Evolutionary conservation across 1,140 invertebrate genomes (phyloP).

Genomic region (Aphelinus certus): DNA sequence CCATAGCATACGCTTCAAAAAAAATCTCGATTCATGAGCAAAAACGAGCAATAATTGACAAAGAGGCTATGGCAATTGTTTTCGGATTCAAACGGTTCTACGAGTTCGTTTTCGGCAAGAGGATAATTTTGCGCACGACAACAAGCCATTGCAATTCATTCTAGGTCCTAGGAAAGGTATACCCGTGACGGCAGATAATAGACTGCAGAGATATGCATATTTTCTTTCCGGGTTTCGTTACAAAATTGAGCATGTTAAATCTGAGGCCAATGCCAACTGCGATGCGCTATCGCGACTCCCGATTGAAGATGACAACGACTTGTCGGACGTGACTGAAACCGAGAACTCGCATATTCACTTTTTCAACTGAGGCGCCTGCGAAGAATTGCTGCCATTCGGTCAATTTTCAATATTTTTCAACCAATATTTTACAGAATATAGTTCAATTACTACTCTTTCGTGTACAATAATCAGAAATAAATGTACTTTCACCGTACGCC

Average conservation of each 20-base stretch:
- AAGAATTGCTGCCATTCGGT: too few relatives aligned
- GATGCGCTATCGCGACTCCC: conserved; percentile 25
- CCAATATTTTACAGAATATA: too few relatives aligned
- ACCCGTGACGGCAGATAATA: conserved; percentile 32
- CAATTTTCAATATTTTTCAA: too few relatives aligned
- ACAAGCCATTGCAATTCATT: conserved; percentile 55
- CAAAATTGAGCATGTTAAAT: conserved; percentile 23
- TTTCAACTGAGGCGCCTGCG: too few relatives aligned
- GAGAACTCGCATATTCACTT: neutral
- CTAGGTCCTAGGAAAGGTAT: too few relatives aligned
- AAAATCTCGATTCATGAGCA: conserved; percentile 60
- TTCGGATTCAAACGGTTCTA: too few relatives aligned
- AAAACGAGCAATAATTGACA: conserved; percentile 63
- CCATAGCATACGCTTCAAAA: conserved; percentile 63
- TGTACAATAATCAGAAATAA: too few relatives aligned
- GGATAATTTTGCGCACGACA: conserved; percentile 58
- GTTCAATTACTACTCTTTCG: too few relatives aligned
- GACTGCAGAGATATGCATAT: conserved; percentile 37
- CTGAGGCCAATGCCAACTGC: conserved; percentile 18
- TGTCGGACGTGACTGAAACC: conserved; percentile 2
- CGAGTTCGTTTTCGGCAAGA: too few relatives aligned
- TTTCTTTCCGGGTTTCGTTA: conserved; percentile 26
- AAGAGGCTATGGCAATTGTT: too few relatives aligned
- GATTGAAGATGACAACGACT: conserved; percentile 2
- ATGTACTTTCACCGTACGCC: too few relatives aligned